Conservation (phyloP, 1,140 invertebrate genomes). For the Streblospio benedicti region DNA sequence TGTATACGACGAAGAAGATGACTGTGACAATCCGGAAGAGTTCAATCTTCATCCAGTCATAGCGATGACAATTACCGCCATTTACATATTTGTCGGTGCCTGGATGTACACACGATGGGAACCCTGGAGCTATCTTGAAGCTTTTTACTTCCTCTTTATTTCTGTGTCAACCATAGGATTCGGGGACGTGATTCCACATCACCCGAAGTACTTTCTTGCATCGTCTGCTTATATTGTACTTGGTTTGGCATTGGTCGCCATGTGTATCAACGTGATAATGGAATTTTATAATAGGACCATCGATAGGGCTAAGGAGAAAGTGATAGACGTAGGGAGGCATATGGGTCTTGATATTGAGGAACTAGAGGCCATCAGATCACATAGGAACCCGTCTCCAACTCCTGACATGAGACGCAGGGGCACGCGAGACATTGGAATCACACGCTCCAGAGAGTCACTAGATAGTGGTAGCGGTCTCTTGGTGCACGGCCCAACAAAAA, state of each 20-base stretch:
- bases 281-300: conserved; percentile 30
- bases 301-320: conserved; percentile 11
- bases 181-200: conserved; percentile 72
- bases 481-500: no score
- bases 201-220: conserved; percentile 59
- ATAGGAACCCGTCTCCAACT: no score
- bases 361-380: no score
- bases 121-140: conserved; percentile 79
- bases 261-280: conserved; percentile 72
- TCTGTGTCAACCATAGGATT: conserved; percentile 60
- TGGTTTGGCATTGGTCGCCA: conserved; percentile 73
- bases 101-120: conserved; percentile 57
- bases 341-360: conserved; percentile 1
- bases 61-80: conserved; percentile 67
- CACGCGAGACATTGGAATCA: no score
- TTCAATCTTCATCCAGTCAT: conserved; percentile 84
- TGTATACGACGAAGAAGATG: no score
- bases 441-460: no score
- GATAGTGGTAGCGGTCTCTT: no score
- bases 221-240: conserved; percentile 89
- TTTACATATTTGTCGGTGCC: conserved; percentile 77
- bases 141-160: conserved; percentile 89
- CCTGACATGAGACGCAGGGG: no score
- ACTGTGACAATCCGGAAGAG: conserved; percentile 58
- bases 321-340: conserved; percentile 9